These are phyloP conservation scores for Vidua chalybeata DNA, from an alignment of 2,113 vertebrate genomes.

Conservation along the genomic window DNA sequence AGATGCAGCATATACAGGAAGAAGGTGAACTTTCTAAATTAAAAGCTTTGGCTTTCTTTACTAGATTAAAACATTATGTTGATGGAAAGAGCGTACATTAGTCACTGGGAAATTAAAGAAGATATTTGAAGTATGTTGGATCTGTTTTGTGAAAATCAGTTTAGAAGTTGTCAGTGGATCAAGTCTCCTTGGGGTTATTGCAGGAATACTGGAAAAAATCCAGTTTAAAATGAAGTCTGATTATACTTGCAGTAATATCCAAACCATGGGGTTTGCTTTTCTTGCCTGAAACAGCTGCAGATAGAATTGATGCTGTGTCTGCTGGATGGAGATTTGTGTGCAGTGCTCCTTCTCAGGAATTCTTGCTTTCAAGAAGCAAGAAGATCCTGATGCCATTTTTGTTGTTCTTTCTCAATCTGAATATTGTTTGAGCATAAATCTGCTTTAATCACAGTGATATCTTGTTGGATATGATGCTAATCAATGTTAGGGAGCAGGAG, in stretches of 20 bases:
- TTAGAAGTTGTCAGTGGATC: slow-evolving; percentile 26
- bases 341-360: background rate
- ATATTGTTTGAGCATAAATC: background rate
- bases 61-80: slow-evolving; percentile 16
- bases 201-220: slow-evolving; percentile 56
- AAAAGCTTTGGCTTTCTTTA: background rate
- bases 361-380: background rate
- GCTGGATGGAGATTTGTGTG: background rate
- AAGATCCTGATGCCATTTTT: background rate
- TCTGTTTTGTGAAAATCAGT: slow-evolving; percentile 9
- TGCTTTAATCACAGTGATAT: background rate
- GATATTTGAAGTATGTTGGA: slow-evolving; percentile 35
- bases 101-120: slow-evolving; percentile 52
- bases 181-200: slow-evolving; percentile 19
- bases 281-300: slow-evolving; percentile 14
- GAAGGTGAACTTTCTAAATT: background rate
- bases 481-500: background rate
- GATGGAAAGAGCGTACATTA: background rate
- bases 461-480: background rate
- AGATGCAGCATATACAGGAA: background rate
- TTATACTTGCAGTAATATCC: background rate
- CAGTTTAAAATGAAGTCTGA: slow-evolving; percentile 48
- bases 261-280: background rate
- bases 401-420: background rate
- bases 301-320: background rate